Base-by-base conservation (phyloP, 2,113 vertebrate genomes). In the Platanista minor region DNA sequence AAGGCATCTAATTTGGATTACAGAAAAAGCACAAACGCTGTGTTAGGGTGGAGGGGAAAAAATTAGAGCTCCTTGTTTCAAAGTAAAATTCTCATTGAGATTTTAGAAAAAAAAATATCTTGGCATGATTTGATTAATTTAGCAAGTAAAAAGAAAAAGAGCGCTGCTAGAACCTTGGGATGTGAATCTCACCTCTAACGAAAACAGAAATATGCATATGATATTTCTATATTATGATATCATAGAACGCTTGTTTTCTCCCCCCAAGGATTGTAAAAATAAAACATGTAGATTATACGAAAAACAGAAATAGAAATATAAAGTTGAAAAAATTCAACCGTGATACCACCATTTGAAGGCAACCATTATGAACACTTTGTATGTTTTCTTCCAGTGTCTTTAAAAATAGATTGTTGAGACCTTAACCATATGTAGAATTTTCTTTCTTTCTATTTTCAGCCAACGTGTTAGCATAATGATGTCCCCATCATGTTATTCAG, bases 371-470 rank as follows among this genome's bases (percentile, higher is more conserved):
- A 95, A 93, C 39, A 62, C 13, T 72, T 92, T 6, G 64, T 39
- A n/a, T 66, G 74, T 80, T 87, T 97, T 84, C 78, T 91, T 81
- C 31, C 59, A 78, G 36, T 62, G 64, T 85, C 67, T 81, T 97
- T 97, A 74, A 97, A 98, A 93, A 96, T 94, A 93, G 93, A 94
- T 69, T 88, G 62, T 91, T 97, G 93, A 93, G 96, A 94, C 92
- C 89, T 97, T 95, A 82, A 83, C 95, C 96, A 96, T 97, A 95
- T 95, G 87, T 64, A 80, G 87, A 95, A 84, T 96, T 94, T 91
- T 83, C n/a, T 75, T 96, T 83, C 80, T 94, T 95, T 77, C 89
- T 97, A 87, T 95, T 95, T 97, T 97, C 57, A 87, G 74, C 9
- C 94, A 89, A 61, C 25, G 67, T 95, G 87, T 96, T 67, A 97